A percentile compares a stretch with the other conserved stretches of the same genome.
phyloP scores from a whole-genome alignment of 2,113 vertebrate genomes.

The Aleadryas rufinucha region DNA sequence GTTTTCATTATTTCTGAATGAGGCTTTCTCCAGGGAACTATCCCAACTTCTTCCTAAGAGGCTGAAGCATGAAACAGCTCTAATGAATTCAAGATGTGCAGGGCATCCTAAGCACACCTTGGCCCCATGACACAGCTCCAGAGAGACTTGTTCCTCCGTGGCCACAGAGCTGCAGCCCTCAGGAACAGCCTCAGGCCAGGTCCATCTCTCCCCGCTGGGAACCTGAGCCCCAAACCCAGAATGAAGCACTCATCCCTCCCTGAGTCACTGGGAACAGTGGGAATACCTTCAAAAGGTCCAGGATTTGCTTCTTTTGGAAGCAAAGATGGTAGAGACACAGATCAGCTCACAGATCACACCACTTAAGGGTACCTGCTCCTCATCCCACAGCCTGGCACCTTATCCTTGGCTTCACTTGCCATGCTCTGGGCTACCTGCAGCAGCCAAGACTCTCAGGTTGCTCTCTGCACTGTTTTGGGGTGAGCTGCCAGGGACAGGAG shows the following conservation, averaged over 20 bases:
- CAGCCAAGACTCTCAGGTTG: background rate
- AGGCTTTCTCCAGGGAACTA: background rate
- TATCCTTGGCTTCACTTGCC: background rate
- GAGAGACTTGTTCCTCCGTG: background rate
- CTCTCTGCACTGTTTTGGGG: background rate
- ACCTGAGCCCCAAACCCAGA: background rate
- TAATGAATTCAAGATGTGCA: background rate
- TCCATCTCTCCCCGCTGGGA: background rate
- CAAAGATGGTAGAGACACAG: background rate
- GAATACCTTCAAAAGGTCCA: background rate
- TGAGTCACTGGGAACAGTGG: background rate
- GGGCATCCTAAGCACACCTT: background rate
- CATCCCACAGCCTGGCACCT: background rate
- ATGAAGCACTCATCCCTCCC: background rate
- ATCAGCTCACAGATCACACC: background rate
- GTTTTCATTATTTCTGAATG: background rate
- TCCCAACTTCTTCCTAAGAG: background rate
- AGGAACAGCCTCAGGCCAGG: background rate
- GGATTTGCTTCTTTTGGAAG: background rate
- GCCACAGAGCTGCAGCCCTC: background rate
- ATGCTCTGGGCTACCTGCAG: background rate
- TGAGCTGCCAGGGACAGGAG: background rate
- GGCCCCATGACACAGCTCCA: background rate
- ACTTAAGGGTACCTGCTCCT: background rate
- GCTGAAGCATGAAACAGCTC: background rate